A percentile compares a stretch with the other conserved stretches of the same genome.
Conservation (phyloP, 2,113 vertebrate species). For the Polyodon spathula region DNA sequence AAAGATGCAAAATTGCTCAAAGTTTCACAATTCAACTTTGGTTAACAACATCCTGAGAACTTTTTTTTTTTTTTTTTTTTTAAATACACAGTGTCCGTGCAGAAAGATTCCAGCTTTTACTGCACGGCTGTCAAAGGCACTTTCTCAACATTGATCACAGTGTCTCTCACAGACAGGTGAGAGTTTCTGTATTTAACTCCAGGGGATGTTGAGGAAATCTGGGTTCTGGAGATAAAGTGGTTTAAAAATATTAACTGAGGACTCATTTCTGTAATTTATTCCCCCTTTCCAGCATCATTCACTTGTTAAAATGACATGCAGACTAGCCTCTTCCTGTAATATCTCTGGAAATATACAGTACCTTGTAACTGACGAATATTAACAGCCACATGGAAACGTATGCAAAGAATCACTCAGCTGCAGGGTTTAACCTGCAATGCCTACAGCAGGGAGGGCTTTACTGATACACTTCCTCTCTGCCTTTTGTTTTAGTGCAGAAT, state of each 20-base stretch:
- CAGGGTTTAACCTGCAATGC: too few species aligned
- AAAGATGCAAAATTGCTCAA: constrained; percentile 61
- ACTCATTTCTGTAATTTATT: too few species aligned
- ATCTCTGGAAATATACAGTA: neutral
- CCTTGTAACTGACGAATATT: neutral
- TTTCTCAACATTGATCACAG: constrained; percentile 35
- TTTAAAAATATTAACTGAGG: constrained; percentile 18
- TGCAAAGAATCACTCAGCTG: too few species aligned
- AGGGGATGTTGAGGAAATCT: constrained; percentile 17
- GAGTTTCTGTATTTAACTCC: constrained; percentile 32
- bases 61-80: too few species aligned
- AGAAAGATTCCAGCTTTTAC: constrained; percentile 39
- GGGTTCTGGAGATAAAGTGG: constrained; percentile 31
- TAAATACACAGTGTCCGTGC: constrained; percentile 17
- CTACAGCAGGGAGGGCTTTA: too few species aligned
- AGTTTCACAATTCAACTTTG: constrained; percentile 52
- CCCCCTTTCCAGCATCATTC: too few species aligned
- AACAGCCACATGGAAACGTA: neutral
- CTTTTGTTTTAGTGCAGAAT: too few species aligned
- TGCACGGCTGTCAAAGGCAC: too few species aligned
- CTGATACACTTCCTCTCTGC: too few species aligned
- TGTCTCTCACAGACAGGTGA: too few species aligned
- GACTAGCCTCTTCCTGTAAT: neutral
- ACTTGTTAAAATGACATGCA: constrained; percentile 4
- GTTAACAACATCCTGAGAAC: constrained; percentile 38